Evolutionary conservation across 2,888 invertebrate genomes (phyloP), one percentile per base, ranked within the genome.

Genomic region (Callimorpha dominula): DNA sequence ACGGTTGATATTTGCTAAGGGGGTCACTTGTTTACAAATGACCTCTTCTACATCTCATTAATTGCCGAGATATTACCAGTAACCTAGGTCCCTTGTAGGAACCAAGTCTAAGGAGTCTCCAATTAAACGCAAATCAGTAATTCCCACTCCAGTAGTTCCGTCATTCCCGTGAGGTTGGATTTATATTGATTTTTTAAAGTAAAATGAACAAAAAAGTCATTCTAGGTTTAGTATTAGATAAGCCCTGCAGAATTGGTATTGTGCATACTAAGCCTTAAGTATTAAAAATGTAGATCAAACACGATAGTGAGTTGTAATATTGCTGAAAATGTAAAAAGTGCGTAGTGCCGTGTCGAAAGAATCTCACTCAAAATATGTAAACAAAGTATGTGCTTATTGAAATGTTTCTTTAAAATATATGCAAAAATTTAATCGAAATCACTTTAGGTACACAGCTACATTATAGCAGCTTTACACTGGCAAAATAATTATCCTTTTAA

Each of bases 401-500:
- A 65, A 65, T 49, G 74, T 65, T 64, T 65, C 17, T 74, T 65
- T 66, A 15, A 68, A 64, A 64, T 12, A 60, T 54, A n/a, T n/a
- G 31, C 31, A 31, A 31, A 2, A 66, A 3, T 40, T 4, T n/a
- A n/a, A 15, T 15, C 17, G 52, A n/a, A 52, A n/a, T 52, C 40
- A 54, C 42, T 52, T 52, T 42, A n/a, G n/a, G n/a, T n/a, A 54
- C 40, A 42, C 42, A 57, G 8, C 20, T 57, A 20, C 57, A 20
- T 12, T n/a, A 60, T 20, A 12, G 57, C 5, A 57, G 9, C 20
- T 57, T 57, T 14, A 31, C 14, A 60, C 60, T 46, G 64, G 66
- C 60, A 73, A 66, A 75, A 76, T 67, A 65, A 73, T 76, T 76
- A 64, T 74, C 65, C 69, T 72, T 73, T 65, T 72, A 65, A 67